Evolutionary conservation across 2,888 invertebrate genomes (phyloP).

Genomic region (Autographa gamma): DNA sequence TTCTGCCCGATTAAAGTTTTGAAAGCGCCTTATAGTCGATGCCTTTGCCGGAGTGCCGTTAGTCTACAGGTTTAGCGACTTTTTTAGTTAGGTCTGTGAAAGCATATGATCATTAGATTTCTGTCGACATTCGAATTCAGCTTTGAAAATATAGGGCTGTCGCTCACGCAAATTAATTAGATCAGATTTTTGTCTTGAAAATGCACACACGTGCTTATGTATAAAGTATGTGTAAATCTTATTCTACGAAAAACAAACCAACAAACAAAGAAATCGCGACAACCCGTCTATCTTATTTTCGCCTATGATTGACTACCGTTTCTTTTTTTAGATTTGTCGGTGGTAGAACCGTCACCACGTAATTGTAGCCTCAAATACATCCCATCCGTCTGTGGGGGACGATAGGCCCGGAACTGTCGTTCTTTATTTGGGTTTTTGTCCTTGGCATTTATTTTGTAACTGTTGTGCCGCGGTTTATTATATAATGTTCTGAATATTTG

Average conservation of each 20-base stretch:
- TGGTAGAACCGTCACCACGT: not conserved
- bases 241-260: not conserved
- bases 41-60: constrained; percentile 15
- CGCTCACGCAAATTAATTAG: not conserved
- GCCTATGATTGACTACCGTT: not conserved
- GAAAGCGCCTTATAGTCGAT: constrained; percentile 10
- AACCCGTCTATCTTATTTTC: not conserved
- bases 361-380: constrained; percentile 5
- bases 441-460: constrained; percentile 12
- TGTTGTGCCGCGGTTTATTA: not conserved
- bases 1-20: constrained; percentile 21
- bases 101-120: not conserved
- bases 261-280: not conserved
- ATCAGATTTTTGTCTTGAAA: not conserved
- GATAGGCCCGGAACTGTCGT: not conserved
- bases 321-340: constrained; percentile 5
- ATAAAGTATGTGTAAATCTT: not conserved
- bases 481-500: not conserved
- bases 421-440: constrained; percentile 2
- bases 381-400: constrained; percentile 5
- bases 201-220: no score
- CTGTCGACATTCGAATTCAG: not conserved
- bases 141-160: not conserved
- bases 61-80: not conserved
- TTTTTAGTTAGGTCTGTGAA: not conserved